These are phyloP conservation scores for Galaxea fascicularis DNA, from an alignment of 92 coral and sea anemone genomes.

Conservation along the genomic window DNA sequence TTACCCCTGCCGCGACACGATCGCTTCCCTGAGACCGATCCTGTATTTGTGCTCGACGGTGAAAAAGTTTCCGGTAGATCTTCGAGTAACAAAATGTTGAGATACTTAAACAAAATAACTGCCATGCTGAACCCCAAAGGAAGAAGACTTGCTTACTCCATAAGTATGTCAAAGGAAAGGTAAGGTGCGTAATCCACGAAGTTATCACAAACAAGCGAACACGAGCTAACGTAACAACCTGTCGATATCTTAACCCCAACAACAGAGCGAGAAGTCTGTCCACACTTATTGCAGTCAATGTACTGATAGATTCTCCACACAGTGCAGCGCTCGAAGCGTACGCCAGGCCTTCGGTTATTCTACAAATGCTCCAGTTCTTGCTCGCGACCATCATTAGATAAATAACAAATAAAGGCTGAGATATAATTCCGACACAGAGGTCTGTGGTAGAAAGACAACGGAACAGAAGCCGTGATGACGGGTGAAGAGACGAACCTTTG, in stretches of 20 bases:
- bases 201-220: slow-evolving; percentile 11
- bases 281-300: slow-evolving; percentile 28
- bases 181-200: background rate
- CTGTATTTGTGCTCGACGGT: background rate
- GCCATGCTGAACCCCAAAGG: background rate
- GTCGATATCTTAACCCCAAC: slow-evolving; percentile 18
- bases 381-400: background rate
- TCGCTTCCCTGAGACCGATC: background rate
- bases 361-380: background rate
- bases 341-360: background rate
- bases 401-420: background rate
- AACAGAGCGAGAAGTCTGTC: slow-evolving; percentile 37
- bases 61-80: background rate
- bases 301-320: slow-evolving; percentile 15
- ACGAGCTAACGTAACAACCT: slow-evolving; percentile 9
- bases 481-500: background rate
- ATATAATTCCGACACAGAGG: background rate
- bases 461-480: background rate
- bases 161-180: background rate
- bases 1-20: background rate
- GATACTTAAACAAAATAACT: background rate
- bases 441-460: background rate
- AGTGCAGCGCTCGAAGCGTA: background rate
- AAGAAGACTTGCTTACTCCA: background rate
- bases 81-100: slow-evolving; percentile 3